Evolutionary conservation across 2,113 vertebrate species (phyloP).

Genomic region (Aldabrachelys gigantea): DNA sequence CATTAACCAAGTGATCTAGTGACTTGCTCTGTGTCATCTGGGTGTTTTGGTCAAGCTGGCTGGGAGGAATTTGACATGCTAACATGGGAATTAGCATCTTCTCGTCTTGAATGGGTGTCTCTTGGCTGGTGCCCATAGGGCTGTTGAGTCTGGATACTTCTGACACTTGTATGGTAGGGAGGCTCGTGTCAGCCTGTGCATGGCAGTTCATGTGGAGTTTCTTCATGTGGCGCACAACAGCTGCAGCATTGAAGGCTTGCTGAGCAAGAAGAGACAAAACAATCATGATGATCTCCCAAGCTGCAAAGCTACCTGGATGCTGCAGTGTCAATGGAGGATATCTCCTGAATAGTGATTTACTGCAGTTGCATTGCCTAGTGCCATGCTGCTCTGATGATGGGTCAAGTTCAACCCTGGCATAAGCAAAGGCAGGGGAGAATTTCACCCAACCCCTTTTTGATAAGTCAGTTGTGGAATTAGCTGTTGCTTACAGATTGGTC

Average conservation of each 20-base stretch:
- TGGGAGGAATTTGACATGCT: neutral
- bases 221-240: constrained; percentile 89
- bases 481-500: neutral
- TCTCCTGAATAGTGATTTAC: accelerated
- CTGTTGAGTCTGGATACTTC: constrained; percentile 63
- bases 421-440: neutral
- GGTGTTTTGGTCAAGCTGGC: neutral
- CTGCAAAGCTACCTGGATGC: neutral
- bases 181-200: neutral
- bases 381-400: accelerated
- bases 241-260: constrained; percentile 90
- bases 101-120: neutral
- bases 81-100: neutral
- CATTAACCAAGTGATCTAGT: neutral
- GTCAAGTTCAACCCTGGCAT: accelerated
- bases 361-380: accelerated
- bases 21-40: neutral
- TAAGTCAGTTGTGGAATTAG: neutral
- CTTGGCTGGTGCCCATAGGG: neutral
- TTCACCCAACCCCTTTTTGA: neutral
- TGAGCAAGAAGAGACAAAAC: constrained; percentile 56
- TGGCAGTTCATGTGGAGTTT: constrained; percentile 87
- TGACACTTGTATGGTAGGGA: neutral
- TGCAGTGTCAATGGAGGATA: accelerated
- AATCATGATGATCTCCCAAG: accelerated